Evolutionary conservation across 53 echinoderm and acorn worm species (phyloP).

Genomic region (Echinometra lucunter): DNA sequence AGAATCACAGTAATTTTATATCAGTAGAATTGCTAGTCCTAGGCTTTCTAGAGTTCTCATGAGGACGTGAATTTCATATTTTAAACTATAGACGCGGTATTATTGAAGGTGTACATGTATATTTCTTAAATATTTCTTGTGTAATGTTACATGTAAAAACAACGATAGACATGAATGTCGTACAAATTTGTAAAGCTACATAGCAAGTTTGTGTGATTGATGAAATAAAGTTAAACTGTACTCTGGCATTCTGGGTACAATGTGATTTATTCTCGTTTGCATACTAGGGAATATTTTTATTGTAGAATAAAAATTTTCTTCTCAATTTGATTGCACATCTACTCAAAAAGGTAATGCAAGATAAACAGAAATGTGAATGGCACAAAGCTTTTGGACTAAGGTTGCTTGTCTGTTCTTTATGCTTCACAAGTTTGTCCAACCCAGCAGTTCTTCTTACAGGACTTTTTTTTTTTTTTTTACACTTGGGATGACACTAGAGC

Average conservation of each 20-base stretch:
- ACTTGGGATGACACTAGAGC: too few relatives aligned
- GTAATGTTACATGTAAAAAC: neutral
- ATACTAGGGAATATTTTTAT: neutral
- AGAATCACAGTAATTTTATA: neutral
- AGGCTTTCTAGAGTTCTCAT: neutral
- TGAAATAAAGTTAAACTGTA: slow-evolving; percentile 32
- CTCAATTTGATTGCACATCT: too few relatives aligned
- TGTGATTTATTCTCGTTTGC: neutral
- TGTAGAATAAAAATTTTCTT: too few relatives aligned
- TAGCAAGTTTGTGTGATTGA: slow-evolving; percentile 39
- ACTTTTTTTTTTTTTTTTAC: too few relatives aligned
- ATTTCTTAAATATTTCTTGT: neutral
- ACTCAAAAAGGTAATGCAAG: too few relatives aligned
- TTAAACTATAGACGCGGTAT: neutral
- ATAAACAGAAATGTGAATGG: too few relatives aligned
- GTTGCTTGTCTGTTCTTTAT: too few relatives aligned
- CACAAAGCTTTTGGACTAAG: too few relatives aligned
- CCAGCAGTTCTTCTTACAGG: too few relatives aligned
- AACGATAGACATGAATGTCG: neutral
- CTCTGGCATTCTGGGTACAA: neutral
- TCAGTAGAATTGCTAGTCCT: neutral
- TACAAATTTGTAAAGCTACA: slow-evolving; percentile 28
- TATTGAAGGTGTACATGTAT: neutral
- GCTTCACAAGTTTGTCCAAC: too few relatives aligned
- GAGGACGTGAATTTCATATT: neutral